Percentiles rank a stretch among this genome's conserved stretches.
phyloP scores from a whole-genome alignment of 2,113 vertebrate species.

The Brevimyrus niger region DNA sequence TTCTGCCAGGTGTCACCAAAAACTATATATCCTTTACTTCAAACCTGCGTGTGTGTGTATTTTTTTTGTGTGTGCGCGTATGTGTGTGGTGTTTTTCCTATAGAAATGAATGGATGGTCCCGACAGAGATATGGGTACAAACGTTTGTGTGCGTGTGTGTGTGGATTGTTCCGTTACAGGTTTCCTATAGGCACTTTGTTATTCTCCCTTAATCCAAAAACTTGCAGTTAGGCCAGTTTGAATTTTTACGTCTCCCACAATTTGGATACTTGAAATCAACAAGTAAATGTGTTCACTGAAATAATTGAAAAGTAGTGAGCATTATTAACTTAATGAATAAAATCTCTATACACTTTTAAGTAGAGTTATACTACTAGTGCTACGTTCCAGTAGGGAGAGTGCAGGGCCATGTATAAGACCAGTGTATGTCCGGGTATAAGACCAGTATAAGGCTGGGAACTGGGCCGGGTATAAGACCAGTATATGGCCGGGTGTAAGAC shows the following conservation, averaged over 20 bases:
- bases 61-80: too few relatives aligned
- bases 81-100: not conserved
- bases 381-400: not conserved
- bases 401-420: not conserved
- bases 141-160: not conserved
- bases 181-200: not conserved
- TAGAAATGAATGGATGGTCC: not conserved
- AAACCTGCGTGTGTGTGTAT: not conserved
- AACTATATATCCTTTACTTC: constrained; percentile 23
- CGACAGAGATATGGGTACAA: not conserved
- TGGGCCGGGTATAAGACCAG: too few relatives aligned
- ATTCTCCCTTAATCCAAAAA: not conserved
- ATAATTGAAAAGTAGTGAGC: not conserved
- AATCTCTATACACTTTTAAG: not conserved
- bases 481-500: too few relatives aligned
- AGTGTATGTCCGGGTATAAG: too few relatives aligned
- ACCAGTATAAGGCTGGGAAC: too few relatives aligned
- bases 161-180: not conserved
- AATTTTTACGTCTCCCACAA: not conserved
- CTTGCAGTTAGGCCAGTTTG: not conserved
- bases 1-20: constrained; percentile 33
- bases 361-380: not conserved
- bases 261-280: not conserved
- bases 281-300: constrained; percentile 16
- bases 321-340: not conserved